A percentile compares a stretch with the other conserved stretches of the same genome.
Evolutionary conservation across 1,140 invertebrate species (phyloP).

Genomic region (Platyscapa corneri): DNA sequence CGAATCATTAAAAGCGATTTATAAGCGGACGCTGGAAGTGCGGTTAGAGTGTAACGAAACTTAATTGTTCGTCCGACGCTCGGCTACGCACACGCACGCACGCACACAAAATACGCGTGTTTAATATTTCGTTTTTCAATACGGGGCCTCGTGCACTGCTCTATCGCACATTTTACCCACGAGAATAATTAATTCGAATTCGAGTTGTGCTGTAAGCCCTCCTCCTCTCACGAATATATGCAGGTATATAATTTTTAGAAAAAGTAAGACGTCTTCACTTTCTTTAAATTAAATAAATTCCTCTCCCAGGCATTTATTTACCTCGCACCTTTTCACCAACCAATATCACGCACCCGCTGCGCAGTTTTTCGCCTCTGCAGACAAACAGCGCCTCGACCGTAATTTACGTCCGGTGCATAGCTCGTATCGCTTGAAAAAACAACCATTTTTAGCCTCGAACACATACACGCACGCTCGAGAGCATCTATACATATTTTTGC

Average conservation of each 20-base stretch:
- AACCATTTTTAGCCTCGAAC: not conserved
- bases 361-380: conserved; percentile 23
- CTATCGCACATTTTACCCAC: not conserved
- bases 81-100: too few species aligned
- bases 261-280: not conserved
- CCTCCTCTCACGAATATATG: too few species aligned
- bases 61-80: not conserved
- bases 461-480: not conserved
- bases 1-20: not conserved
- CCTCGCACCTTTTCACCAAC: not conserved
- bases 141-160: not conserved
- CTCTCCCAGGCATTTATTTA: not conserved
- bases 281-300: not conserved
- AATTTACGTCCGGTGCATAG: not conserved
- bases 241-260: not conserved
- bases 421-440: not conserved
- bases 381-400: not conserved
- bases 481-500: not conserved
- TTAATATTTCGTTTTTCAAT: too few species aligned
- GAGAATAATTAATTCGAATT: not conserved
- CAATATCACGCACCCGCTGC: not conserved
- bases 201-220: too few species aligned
- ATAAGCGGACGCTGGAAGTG: not conserved
- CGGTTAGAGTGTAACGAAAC: not conserved
- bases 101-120: too few species aligned